Base-by-base conservation (phyloP, 2,113 vertebrate species). In the Ochotona princeps region DNA sequence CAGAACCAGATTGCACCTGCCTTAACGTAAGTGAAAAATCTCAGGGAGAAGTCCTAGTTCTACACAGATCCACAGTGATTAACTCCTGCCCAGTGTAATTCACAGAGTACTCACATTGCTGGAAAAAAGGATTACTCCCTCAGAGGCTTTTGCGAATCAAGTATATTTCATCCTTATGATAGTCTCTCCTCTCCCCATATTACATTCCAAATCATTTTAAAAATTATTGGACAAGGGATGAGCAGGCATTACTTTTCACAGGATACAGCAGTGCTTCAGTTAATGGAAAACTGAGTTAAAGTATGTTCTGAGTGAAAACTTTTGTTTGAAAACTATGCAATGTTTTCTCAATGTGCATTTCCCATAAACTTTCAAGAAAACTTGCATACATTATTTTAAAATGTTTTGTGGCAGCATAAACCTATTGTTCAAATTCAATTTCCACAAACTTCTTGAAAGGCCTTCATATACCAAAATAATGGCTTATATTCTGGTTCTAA, bases 101-200 rank as follows among this genome's bases (percentile, higher is more conserved):
- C 12, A n/a, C 2, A 82, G n/a, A 49, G 3, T 30, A 54, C 8
- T 81, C 38, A 60, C 13, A 10, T 11, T 60, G 44, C 18, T 25
- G 2, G 38, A 44, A 89, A 18, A 44, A 81, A 67, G 3, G 80
- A 26, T 9, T 32, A 44, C 26, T 76, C 51, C 65, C 12, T n/a
- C 54, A 75, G 65, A 63, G 69, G 7, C 80, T 87, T 92, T 88
- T 61, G 35, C 49, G 78, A 95, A 30, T 57, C 5, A 44, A 74
- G 63, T 30, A 12, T 1, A 54, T 85, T 93, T 88, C 20, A 70
- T 92, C 11, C 14, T 47, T 51, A 26, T 12, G 65, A 17, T 51
- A 35, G 25, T 7, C 18, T 74, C 47, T 2, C 9, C 5, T 7
- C 0, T 25, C 6, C 21, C 13, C 8, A 5, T 35, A 4, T 38